Conservation (phyloP, 2,113 vertebrate species). For the Cyrtonyx montezumae region DNA sequence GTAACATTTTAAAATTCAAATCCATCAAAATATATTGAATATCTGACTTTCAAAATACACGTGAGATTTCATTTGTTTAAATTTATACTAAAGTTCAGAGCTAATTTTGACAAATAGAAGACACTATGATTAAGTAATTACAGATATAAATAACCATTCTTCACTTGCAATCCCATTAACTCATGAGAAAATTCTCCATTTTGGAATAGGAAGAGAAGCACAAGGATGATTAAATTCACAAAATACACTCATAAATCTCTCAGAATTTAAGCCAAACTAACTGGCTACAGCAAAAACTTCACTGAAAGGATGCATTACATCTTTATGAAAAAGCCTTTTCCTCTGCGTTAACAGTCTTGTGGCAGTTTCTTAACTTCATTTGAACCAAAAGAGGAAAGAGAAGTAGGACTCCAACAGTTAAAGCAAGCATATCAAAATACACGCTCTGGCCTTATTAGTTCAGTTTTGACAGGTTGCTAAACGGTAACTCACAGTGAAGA, state of each 20-base stretch:
- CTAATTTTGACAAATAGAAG: not conserved
- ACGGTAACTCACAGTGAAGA: constrained; percentile 73
- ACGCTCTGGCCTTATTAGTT: constrained; percentile 70
- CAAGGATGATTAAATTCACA: not conserved
- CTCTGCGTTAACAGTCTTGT: not conserved
- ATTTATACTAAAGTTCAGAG: not conserved
- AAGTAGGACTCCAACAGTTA: not conserved
- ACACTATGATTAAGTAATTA: not conserved
- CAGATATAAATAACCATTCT: not conserved
- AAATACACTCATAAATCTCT: not conserved
- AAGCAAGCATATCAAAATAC: constrained; percentile 61
- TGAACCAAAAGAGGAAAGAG: not conserved
- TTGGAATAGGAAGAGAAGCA: not conserved
- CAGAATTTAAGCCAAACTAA: not conserved
- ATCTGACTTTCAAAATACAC: not conserved
- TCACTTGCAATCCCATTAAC: not conserved
- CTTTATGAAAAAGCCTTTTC: not conserved
- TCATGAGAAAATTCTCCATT: not conserved
- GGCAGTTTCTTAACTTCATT: not conserved
- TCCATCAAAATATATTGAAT: not conserved
- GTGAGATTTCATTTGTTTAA: not conserved
- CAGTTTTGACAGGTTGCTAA: constrained; percentile 82
- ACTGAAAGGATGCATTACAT: not conserved
- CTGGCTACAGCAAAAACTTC: not conserved
- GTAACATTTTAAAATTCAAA: not conserved